Base-by-base conservation (phyloP, 1,140 invertebrate genomes). In the Pomacea maculata region DNA sequence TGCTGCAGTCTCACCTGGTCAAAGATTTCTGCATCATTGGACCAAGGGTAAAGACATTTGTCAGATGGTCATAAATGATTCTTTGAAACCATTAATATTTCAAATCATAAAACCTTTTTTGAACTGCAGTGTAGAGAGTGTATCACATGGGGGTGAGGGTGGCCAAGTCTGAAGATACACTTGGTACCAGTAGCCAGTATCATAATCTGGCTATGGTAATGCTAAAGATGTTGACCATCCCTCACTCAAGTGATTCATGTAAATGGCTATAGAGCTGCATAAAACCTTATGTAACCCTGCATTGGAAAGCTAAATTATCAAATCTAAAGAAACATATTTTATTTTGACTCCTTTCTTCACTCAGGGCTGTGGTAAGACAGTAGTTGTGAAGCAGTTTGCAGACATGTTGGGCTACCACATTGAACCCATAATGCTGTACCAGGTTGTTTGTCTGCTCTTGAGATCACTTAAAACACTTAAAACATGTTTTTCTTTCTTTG, bases 341-440 rank as follows among this genome's bases (percentile, higher is more conserved):
- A 63, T 21, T 61, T 25, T 45, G 34, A 45, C 54, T 21, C 34
- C 25, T 52, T 29, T 65, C 10, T 5, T 79, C 34, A 71, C 80
- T 29, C 95, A 95, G 92, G 97, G 97, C 45, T 97, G 96, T 89
- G 98, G 98, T 15, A 99, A 99, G 92, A 96, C 95, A 83, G 94
- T 95, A 6, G 91, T 97, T 17, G 93, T 97, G 1, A 92, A 93
- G 57, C 94, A 96, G 89, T 93, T 99, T 83, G 95, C 96, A 0
- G 91, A 94, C 68, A 87, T 95, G 75, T 91, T 98, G 6, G 94
- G 94, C 19, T 97, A 97, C 87, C 93, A 95, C 79, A 91, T 96
- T 57, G 97, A 98, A 89, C 96, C 95, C 19, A 95, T 99, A 90
- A 95, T 98, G 81, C 92, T 99, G 1, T 99, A 98, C 92, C 96